phyloP scores from a whole-genome alignment of 2,113 vertebrate species.

The Poeciliopsis turrubarensis region DNA sequence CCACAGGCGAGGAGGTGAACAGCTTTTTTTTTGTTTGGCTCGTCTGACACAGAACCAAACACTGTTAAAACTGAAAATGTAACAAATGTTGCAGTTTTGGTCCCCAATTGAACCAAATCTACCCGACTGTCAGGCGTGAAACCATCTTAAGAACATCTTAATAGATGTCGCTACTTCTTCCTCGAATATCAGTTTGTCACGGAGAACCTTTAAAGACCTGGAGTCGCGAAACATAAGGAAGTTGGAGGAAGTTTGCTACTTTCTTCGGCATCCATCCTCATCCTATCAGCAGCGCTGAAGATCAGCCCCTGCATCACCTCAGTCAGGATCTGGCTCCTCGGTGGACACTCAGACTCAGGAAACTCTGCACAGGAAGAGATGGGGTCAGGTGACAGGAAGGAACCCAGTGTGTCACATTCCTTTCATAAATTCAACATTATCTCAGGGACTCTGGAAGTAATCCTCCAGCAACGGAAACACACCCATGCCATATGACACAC shows the following conservation, averaged over 20 bases:
- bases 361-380: slow-evolving; percentile 64
- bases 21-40: too few species aligned
- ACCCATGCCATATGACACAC: slow-evolving; percentile 51
- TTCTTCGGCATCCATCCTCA: not conserved
- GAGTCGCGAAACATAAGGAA: not conserved
- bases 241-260: not conserved
- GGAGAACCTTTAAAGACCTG: not conserved
- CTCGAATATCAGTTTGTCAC: not conserved
- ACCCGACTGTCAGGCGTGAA: too few species aligned
- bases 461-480: slow-evolving; percentile 62
- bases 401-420: slow-evolving; percentile 55
- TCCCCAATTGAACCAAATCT: too few species aligned
- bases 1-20: too few species aligned
- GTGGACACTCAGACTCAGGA: slow-evolving; percentile 49
- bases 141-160: too few species aligned
- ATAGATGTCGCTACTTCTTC: not conserved
- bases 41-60: too few species aligned
- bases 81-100: too few species aligned
- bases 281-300: not conserved
- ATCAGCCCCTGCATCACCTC: not conserved
- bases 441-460: slow-evolving; percentile 53
- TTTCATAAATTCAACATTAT: slow-evolving; percentile 66
- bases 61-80: too few species aligned
- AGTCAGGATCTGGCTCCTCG: slow-evolving; percentile 21
- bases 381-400: slow-evolving; percentile 77